Evolutionary conservation across 2,888 invertebrate genomes (phyloP).

Genomic region (Auanema freiburgensis): DNA sequence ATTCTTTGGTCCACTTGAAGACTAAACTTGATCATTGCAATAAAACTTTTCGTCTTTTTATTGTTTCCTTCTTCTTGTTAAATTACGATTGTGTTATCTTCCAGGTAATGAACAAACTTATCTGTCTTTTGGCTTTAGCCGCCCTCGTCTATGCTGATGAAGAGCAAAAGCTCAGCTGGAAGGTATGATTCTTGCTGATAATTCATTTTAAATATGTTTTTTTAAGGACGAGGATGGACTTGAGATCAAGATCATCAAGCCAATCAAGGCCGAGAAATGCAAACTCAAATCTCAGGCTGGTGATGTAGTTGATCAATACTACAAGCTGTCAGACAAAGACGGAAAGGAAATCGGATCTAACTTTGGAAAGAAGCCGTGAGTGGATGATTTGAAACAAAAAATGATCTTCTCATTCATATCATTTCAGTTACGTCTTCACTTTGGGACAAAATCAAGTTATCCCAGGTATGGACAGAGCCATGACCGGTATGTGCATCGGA

Average conservation of each 20-base stretch:
- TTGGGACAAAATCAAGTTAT: constrained; percentile 61
- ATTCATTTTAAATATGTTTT: background rate
- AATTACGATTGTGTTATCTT: no score
- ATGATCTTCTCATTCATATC: background rate
- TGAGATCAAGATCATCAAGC: constrained; percentile 60
- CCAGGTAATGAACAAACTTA: constrained; percentile 16
- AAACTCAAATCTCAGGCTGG: constrained; percentile 55
- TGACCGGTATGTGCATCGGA: constrained; percentile 63
- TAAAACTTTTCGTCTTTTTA: no score
- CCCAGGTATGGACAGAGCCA: constrained; percentile 61
- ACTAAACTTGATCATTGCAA: no score
- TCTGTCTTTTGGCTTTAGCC: constrained; percentile 17
- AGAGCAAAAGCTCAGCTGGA: constrained; percentile 61
- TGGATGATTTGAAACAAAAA: background rate
- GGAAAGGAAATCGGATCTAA: constrained; percentile 63
- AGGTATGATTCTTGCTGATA: constrained; percentile 19
- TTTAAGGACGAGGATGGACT: constrained; percentile 52
- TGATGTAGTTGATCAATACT: constrained; percentile 58
- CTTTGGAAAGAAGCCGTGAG: constrained; percentile 61
- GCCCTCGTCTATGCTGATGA: constrained; percentile 28
- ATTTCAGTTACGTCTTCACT: constrained; percentile 59
- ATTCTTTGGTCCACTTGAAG: no score
- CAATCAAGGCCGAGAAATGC: constrained; percentile 61
- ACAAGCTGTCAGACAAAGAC: constrained; percentile 59
- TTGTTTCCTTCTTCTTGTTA: no score